Evolutionary conservation across 2,113 vertebrate genomes (phyloP), one percentile per base, ranked within the genome.

Genomic region (Xenopus borealis): DNA sequence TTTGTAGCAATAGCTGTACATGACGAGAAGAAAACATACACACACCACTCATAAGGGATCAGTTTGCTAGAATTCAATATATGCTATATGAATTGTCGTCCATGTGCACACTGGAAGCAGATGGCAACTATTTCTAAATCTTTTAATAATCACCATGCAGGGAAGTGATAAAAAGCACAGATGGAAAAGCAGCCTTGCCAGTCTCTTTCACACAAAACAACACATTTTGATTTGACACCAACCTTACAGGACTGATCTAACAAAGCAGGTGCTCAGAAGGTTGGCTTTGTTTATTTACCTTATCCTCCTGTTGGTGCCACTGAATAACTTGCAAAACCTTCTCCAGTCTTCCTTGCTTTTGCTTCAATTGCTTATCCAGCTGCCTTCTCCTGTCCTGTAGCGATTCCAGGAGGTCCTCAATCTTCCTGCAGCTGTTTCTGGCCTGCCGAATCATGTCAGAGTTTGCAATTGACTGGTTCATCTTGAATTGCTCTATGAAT

Each of bases 321-420:
- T 91, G 85, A 66, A 65, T 88, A 50, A 94, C 85, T 27, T 86
- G 85, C 33, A 92, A 81, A 76, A 90, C 83, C 19, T 88, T 86
- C 70, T 90, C 84, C 77, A 93, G 50, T 52, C 88, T 86, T 69
- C 77, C 85, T 7, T 82, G 80, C 71, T 90, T 89, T 2, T 83
- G 87, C 40, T 87, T 85, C 68, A 94, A 79, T 40, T 83, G 82
- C 77, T 86, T 89, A 72, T 95, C 93, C n/a, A 91, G 82, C 13
- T 89, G 91, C 59, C 92, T 75, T 19, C 96, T 90, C 72, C 93
- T 88, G 80, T 97, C 96, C 82, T 98, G 96, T 0, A 98, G 89
- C 57, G 87, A 78, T 89, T 97, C 96, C 64, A 97, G 84, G 52
- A 96, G 92, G 64, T 83, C 86, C 74, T 95, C 94, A 10, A 98